Base-by-base conservation (phyloP, 1,140 invertebrate species). In the Sipha flava region DNA sequence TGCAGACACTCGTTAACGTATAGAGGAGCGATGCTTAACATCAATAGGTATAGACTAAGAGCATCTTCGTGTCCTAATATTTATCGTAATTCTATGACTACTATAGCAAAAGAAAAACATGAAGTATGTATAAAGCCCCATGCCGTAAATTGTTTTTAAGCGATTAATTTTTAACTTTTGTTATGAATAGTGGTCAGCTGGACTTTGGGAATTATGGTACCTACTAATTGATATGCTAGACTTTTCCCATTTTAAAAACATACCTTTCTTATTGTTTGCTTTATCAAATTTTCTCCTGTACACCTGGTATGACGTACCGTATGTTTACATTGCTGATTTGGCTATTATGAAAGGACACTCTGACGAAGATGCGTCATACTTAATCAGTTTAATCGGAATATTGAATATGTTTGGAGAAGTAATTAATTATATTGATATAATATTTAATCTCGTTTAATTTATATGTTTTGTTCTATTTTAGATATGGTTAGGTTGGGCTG, bases 371-470 rank as follows among this genome's bases (percentile, higher is more conserved):
- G 91, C 90, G 49, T 93, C 94, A 2, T 88, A 89, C 80, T 87
- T 95, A 70, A 88, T 95, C 77, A 94, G 93, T 80, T 88, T 92
- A 26, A 93, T 95, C 81, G 94, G 94, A 64, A 90, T 95, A 81
- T 91, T 92, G 1, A 95, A 95, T 84, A 94, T 92, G n/a, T 89
- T 96, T 83, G 94, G 94, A 85, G 95, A 94, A 91, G 93, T 93
- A 87, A 88, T 72, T 45, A 14, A 43, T 57, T 26, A 70, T n/a
- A n/a, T 21, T 34, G n/a, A 80, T 29, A 80, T 43, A 68, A 80
- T 73, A 57, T 1, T 16, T 26, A 21, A 40, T 9, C 0, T n/a
- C 3, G 23, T 54, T 52, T 37, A 18, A 16, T 18, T 1, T 21
- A 31, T 26, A n/a, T 45, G 1, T 45, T 64, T 64, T 59, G 29